phyloP scores from a whole-genome alignment of 2,113 vertebrate genomes.

The Petaurus breviceps region DNA sequence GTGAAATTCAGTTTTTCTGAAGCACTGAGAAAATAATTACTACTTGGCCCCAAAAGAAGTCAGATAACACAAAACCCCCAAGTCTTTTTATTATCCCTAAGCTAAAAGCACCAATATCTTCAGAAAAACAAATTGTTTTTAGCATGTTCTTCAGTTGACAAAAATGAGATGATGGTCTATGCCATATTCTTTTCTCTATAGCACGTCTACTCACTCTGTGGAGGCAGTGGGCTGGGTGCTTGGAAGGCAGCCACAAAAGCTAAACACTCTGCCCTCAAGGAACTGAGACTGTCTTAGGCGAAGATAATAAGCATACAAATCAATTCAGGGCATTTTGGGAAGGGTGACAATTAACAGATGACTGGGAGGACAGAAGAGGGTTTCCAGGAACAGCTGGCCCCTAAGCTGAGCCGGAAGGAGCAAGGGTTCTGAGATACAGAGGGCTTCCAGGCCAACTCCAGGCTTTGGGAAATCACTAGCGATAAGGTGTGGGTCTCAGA shows the following conservation, averaged over 20 bases:
- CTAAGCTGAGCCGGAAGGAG: background rate
- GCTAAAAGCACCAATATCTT: background rate
- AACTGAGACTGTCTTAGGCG: too few relatives aligned
- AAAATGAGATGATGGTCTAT: background rate
- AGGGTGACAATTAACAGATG: background rate
- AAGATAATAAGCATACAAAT: background rate
- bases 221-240: background rate
- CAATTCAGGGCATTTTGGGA: background rate
- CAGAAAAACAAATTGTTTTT: background rate
- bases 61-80: background rate
- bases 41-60: background rate
- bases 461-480: too few relatives aligned
- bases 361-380: background rate
- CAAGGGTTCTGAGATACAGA: background rate
- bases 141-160: background rate
- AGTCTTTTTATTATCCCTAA: background rate
- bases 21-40: too few relatives aligned
- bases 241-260: too few relatives aligned
- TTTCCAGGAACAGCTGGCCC: background rate
- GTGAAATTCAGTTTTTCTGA: too few relatives aligned
- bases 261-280: too few relatives aligned
- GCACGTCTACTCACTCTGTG: background rate
- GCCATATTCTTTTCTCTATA: background rate
- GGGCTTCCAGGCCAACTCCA: background rate
- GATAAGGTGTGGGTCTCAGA: too few relatives aligned